Percentiles rank a stretch among this genome's conserved stretches.
Conservation (phyloP, 1,140 invertebrate genomes). For the Halesus radiatus region DNA sequence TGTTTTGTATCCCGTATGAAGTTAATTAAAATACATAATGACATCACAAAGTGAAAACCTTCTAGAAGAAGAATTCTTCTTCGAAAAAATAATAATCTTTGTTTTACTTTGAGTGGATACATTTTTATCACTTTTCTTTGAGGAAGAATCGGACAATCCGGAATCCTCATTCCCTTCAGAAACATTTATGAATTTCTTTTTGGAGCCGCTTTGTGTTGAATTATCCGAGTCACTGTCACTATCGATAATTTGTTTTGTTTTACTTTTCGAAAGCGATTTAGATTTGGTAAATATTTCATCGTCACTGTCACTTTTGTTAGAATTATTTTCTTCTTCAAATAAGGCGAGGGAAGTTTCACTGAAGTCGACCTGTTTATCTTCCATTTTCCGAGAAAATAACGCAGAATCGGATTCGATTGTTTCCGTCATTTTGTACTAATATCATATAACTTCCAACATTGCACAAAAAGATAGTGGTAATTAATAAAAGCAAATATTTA, state of each 20-base stretch:
- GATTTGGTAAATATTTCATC: constrained; percentile 42
- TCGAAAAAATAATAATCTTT: too few relatives aligned
- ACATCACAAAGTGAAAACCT: too few relatives aligned
- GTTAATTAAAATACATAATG: too few relatives aligned
- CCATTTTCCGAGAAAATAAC: not conserved
- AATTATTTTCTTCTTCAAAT: too few relatives aligned
- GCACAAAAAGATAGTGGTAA: too few relatives aligned
- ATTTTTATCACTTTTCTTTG: constrained; percentile 20
- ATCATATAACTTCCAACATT: too few relatives aligned
- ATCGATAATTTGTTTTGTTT: constrained; percentile 24
- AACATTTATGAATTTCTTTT: not conserved
- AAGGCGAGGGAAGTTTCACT: not conserved
- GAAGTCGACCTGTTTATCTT: not conserved
- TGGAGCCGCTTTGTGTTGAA: constrained; percentile 13
- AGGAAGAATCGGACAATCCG: not conserved
- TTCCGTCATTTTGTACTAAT: constrained; percentile 6
- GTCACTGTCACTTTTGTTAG: constrained; percentile 31
- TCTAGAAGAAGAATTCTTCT: too few relatives aligned
- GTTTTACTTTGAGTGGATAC: not conserved
- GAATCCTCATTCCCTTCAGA: not conserved
- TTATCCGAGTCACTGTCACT: constrained; percentile 29
- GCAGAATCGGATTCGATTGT: not conserved
- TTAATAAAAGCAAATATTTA: not conserved
- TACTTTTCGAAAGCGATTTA: constrained; percentile 32
- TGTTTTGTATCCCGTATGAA: too few relatives aligned